Evolutionary conservation across 2,888 invertebrate species (phyloP), one percentile per base, ranked within the genome.

Genomic region (Phasia obesa): DNA sequence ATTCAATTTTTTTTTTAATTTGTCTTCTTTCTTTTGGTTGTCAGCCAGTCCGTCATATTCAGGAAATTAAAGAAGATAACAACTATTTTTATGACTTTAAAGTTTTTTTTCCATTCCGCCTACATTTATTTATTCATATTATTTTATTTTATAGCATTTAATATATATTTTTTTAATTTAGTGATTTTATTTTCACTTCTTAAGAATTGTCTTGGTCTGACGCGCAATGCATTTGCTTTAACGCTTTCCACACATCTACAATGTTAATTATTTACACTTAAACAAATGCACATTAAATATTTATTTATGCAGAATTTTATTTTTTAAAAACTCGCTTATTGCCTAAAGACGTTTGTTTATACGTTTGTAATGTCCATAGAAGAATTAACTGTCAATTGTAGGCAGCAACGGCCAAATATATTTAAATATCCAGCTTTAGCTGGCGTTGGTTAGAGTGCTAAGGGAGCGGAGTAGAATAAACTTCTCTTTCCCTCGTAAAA

Each of bases 61-160:
- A 83, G 83, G 83, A 83, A 83, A 83, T 75, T 75, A 15, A 65
- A 70, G 71, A 47, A 83, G 82, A 35, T n/a, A 11, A 78, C 78
- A 83, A 79, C 71, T 60, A 75, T 83, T 83, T 79, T 79, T 79
- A 83, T 83, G 67, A 76, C 71, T 83, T 71, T 67, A 75, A 70
- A 27, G 74, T 71, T 59, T 47, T 57, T 57, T 55, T 19, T 49
- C 49, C 55, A 42, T 69, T 23, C 35, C n/a, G 6, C 19, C 67
- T 53, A 65, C 13, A 7, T 2, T n/a, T 0, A 25, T 65, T 57
- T 38, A 19, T 53, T 53, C 15, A 17, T 27, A n/a, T 31, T 7
- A 13, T 4, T 42, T 31, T 23, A 59, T 65, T 64, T 64, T 21
- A n/a, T n/a, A 4, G 15, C 47, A 35, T 57, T 31, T 31, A 19